Evolutionary conservation across 2,797 vertebrate genomes (phyloP), one percentile per base, ranked within the genome.

Genomic region (Nothura maculosa): DNA sequence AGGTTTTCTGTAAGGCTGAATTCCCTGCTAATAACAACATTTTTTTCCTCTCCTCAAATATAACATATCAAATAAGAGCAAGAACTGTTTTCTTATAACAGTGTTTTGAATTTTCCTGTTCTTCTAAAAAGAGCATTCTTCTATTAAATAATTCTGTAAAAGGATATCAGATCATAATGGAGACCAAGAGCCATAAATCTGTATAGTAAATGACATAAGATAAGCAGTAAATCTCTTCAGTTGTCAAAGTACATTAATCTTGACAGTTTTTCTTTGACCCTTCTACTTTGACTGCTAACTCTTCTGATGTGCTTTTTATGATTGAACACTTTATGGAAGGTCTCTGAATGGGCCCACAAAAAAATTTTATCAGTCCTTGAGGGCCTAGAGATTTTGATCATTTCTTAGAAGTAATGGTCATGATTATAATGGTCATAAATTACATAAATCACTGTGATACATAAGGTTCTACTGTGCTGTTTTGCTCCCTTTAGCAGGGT

Each of bases 401-500:
- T 7, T 12, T 84, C 90, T 91, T 73, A 58, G 52, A 77, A 76
- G 67, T 48, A 83, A 67, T 43, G 83, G 42, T 74, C 81, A 61
- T 82, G 64, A 77, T 32, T 14, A 7, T 70, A 30, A 45, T 89
- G 82, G 81, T 90, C 67, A 90, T 92, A 93, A 83, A 89, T 81
- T n/a, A 78, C 70, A 90, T 92, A 93, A 83, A 89, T 83, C n/a
- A 76, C 60, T 92, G 30, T 89, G 84, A 73, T 63, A 87, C 93
- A 73, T 89, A 62, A 78, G 32, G 20, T 79, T 90, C 85, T 58
- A 61, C 73, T 94, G 95, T 96, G 90, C 89, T 92, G 93, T 95
- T 93, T 95, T 95, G 85, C 88, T 96, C 85, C 91, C 70, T 84
- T 52, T 96, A 89, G 74, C 82, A 90, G 84, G 94, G 85, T 87